These are phyloP conservation scores for Drosophila phalerata DNA, from an alignment of 2,888 invertebrate species.

Conservation along the genomic window DNA sequence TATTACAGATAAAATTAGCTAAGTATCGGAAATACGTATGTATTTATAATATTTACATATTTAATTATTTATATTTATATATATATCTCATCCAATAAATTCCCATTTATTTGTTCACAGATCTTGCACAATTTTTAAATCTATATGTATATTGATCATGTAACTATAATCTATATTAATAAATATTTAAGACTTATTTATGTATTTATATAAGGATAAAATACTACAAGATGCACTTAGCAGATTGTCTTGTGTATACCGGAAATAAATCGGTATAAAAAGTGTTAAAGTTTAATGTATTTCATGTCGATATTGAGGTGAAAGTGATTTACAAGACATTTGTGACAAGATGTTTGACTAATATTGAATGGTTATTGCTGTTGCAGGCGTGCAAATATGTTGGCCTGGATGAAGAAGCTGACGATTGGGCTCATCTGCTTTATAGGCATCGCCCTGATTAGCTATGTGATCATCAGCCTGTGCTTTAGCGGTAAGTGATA, in stretches of 20 bases:
- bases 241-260: neutral
- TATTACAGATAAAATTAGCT: neutral
- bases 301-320: conserved; percentile 22
- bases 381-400: conserved; percentile 80
- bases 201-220: neutral
- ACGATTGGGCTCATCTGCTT: conserved; percentile 84
- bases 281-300: neutral
- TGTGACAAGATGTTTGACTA: neutral
- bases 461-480: conserved; percentile 83
- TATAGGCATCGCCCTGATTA: conserved; percentile 83
- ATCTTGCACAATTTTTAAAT: neutral
- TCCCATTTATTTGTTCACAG: neutral
- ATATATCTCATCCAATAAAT: neutral
- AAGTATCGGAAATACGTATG: conserved; percentile 2
- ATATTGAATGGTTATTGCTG: conserved; percentile 5
- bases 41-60: neutral
- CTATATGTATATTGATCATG: neutral
- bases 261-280: conserved; percentile 11
- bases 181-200: neutral
- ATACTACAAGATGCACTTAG: neutral
- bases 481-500: conserved; percentile 83
- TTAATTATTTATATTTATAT: neutral
- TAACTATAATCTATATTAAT: neutral
- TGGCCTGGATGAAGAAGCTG: conserved; percentile 84
- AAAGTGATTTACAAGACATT: conserved; percentile 2